Percentiles rank a stretch among this genome's conserved stretches.
phyloP scores from a whole-genome alignment of 92 coral and sea anemone genomes.

The Hydrozoanthus gracilis region DNA sequence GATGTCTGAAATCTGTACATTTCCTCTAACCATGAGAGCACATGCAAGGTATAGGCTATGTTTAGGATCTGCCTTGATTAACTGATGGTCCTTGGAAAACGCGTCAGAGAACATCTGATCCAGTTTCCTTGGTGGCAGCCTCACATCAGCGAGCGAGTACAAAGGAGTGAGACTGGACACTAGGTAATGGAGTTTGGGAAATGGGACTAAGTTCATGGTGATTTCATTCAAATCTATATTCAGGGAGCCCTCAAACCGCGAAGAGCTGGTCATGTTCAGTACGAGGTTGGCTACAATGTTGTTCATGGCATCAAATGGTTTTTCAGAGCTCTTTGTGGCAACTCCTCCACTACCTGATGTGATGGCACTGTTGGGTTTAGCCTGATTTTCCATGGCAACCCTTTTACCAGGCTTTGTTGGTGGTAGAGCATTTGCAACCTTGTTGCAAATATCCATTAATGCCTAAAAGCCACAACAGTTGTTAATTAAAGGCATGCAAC shows the following conservation, averaged over 20 bases:
- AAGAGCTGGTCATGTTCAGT: conserved; percentile 96
- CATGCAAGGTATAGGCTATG: conserved; percentile 94
- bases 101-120: conserved; percentile 98
- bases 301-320: conserved; percentile 98
- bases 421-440: conserved; percentile 89
- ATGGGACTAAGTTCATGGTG: conserved; percentile 97
- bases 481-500: no score
- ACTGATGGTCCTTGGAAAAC: conserved; percentile 93
- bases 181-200: conserved; percentile 94
- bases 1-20: conserved; percentile 93
- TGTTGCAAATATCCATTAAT: conserved; percentile 90
- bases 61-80: conserved; percentile 95
- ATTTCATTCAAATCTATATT: conserved; percentile 98
- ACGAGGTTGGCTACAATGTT: conserved; percentile 96
- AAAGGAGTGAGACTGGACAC: conserved; percentile 97
- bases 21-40: conserved; percentile 94
- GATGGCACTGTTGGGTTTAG: conserved; percentile 87
- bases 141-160: conserved; percentile 86
- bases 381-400: conserved; percentile 68
- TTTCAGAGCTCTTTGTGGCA: conserved; percentile 73
- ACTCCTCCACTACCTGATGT: conserved; percentile 94
- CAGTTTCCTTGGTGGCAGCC: conserved; percentile 87
- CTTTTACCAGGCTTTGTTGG: conserved; percentile 90
- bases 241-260: conserved; percentile 97
- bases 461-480: conserved; percentile 68